Conservation (phyloP, 2,113 vertebrate genomes). For the Plectropomus leopardus region DNA sequence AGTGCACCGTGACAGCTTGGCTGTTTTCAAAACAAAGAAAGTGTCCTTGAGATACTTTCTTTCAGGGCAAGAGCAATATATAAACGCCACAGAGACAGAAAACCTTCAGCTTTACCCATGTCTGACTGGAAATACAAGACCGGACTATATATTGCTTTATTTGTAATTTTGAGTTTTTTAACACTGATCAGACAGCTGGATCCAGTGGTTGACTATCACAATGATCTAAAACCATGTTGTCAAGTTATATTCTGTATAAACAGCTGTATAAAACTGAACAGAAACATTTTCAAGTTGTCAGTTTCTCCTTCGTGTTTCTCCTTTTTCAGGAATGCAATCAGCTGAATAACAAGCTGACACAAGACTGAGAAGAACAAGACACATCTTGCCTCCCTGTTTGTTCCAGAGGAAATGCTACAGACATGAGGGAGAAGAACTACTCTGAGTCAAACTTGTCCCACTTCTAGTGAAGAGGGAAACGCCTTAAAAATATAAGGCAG, state of each 20-base stretch:
- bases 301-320: conserved; percentile 22
- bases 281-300: conserved; percentile 11
- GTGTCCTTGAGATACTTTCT: conserved; percentile 50
- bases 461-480: not conserved
- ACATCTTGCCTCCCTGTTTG: conserved; percentile 51
- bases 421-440: not conserved
- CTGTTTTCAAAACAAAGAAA: conserved; percentile 74
- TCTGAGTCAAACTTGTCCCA: conserved; percentile 9
- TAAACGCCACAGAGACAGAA: conserved; percentile 3
- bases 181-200: not conserved
- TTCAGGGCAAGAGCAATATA: conserved; percentile 3
- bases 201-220: not conserved
- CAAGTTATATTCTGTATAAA: not conserved
- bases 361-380: conserved; percentile 66
- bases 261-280: not conserved
- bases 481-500: no score
- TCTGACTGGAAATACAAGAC: not conserved
- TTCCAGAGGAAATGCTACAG: conserved; percentile 20
- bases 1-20: conserved; percentile 49
- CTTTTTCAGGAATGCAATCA: conserved; percentile 48
- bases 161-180: conserved; percentile 5
- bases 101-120: conserved; percentile 4
- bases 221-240: not conserved
- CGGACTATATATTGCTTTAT: conserved; percentile 16
- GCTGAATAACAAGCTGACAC: conserved; percentile 65